Conservation (phyloP, 2,888 invertebrate genomes). For the Oxyteleia sp. region DNA sequence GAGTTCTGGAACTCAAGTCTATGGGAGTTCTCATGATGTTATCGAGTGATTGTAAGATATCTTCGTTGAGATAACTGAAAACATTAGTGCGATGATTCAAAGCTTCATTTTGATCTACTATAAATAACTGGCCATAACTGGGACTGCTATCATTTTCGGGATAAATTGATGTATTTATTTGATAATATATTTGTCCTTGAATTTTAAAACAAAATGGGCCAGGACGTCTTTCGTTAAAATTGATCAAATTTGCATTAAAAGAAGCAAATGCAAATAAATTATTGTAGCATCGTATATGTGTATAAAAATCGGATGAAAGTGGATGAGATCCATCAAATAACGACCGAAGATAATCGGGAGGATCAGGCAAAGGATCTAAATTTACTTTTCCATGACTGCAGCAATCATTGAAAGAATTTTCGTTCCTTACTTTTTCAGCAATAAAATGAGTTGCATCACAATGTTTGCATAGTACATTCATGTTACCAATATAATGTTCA, state of each 20-base stretch:
- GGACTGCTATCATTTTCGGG: conserved; percentile 56
- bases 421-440: conserved; percentile 23
- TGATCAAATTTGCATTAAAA: conserved; percentile 26
- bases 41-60: conserved; percentile 49
- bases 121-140: conserved; percentile 70
- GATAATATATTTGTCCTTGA: neutral
- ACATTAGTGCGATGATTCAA: conserved; percentile 2
- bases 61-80: conserved; percentile 28
- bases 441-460: conserved; percentile 43
- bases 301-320: neutral
- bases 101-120: conserved; percentile 66
- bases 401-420: conserved; percentile 42
- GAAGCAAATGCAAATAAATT: conserved; percentile 25
- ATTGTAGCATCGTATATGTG: neutral
- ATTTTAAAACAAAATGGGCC: conserved; percentile 14
- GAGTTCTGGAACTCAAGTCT: too few relatives aligned
- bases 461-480: neutral
- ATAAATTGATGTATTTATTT: conserved; percentile 36
- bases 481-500: neutral
- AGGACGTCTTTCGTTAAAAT: conserved; percentile 15
- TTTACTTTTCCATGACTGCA: conserved; percentile 8
- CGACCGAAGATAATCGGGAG: neutral
- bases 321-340: conserved; percentile 24
- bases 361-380: conserved; percentile 10
- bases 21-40: conserved; percentile 58